Base-by-base conservation (phyloP, 1,140 invertebrate species). In the Pachyrhynchus sulphureomaculatus region DNA sequence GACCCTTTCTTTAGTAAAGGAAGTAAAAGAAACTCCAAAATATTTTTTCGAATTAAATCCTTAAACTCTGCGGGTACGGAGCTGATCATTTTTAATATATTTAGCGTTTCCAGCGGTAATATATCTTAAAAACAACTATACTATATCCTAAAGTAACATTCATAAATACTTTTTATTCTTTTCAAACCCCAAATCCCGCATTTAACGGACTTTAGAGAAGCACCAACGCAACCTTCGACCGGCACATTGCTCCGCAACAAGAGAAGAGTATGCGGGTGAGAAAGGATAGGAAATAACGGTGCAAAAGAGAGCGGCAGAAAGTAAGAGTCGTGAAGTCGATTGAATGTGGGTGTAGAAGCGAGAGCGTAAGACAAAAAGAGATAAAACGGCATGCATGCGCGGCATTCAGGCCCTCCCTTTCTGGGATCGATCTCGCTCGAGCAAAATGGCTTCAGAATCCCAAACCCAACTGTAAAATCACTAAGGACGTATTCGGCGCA, bases 301-400 rank as follows among this genome's bases (percentile, higher is more conserved):
- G 54, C 12, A 48, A 48, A 52, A 42, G 55, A 58, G 55, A 58
- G 26, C 51, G 51, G 34, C 51, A 39, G 59, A 61, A 68, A 70
- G 67, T 70, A 72, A 72, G 70, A 70, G 68, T 66, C 64, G 56
- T 56, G 47, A 62, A 67, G 65, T 67, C 55, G 62, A 61, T 60
- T 61, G 36, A 41, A 62, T 68, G 68, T 62, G 70, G 56, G 68
- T 59, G 69, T 58, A 71, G 61, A 67, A 70, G 70, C 57, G 71
- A 70, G 71, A 72, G 57, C 62, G 67, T 55, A 74, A 74, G 71
- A 74, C 72, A 75, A 74, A 75, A 75, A 75, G 68, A 75, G 72
- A 75, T 74, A 74, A 74, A 75, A 75, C 70, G 63, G 66, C 70
- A 75, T 74, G 72, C 73, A 75, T 74, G 74, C 74, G 72, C 74